Conservation (phyloP, 2,797 vertebrate species). For the Tapirus indicus region DNA sequence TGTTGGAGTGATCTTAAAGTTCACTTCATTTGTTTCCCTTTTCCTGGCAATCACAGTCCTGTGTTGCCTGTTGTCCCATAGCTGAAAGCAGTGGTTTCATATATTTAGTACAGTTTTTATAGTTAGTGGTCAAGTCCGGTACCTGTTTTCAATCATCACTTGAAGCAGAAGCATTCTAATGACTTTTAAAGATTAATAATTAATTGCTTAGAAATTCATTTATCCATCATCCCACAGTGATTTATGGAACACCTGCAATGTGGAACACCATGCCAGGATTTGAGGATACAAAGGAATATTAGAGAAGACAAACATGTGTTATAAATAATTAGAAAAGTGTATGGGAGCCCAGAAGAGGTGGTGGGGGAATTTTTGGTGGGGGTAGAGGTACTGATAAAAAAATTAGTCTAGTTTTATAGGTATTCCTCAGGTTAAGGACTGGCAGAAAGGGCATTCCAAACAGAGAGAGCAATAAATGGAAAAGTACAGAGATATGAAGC, state of each 20-base stretch:
- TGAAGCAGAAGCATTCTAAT: not conserved
- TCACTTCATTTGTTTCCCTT: slow-evolving; percentile 17
- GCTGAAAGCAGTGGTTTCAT: not conserved
- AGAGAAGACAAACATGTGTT: not conserved
- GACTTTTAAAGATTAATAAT: not conserved
- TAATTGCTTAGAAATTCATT: slow-evolving; percentile 20
- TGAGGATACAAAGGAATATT: not conserved
- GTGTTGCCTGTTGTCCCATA: not conserved
- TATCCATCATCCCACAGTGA: not conserved
- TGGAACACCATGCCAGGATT: not conserved
- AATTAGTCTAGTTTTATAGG: not conserved
- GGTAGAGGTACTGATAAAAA: not conserved
- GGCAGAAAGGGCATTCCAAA: not conserved
- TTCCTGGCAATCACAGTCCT: not conserved
- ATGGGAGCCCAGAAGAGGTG: not conserved
- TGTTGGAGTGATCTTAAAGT: not conserved
- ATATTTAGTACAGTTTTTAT: not conserved
- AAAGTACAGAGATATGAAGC: not conserved
- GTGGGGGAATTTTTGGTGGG: not conserved
- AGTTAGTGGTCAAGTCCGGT: not conserved
- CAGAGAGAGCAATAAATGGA: not conserved
- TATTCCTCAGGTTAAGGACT: not conserved
- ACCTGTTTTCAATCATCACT: not conserved
- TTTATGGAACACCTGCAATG: not conserved
- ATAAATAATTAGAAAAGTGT: not conserved